Conservation (phyloP, 2,888 invertebrate species). For the Sphinx pinastri region DNA sequence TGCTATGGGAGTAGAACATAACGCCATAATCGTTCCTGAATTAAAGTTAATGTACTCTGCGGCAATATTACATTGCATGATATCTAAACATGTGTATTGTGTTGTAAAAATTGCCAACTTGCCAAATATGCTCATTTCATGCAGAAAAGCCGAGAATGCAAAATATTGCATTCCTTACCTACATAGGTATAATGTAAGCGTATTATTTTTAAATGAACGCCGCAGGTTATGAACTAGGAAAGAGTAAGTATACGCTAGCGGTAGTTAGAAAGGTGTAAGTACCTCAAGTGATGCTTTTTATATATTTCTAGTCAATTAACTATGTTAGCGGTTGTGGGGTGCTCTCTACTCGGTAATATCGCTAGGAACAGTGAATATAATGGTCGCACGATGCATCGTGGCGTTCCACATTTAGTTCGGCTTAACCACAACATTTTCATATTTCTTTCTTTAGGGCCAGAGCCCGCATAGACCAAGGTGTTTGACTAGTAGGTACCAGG, state of each 20-base stretch:
- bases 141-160: slow-evolving; percentile 60
- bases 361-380: slow-evolving; percentile 39
- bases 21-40: slow-evolving; percentile 33
- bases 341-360: slow-evolving; percentile 1
- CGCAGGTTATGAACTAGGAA: slow-evolving; percentile 5
- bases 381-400: slow-evolving; percentile 39
- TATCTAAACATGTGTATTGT: neutral
- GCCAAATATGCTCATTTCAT: neutral
- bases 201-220: slow-evolving; percentile 61
- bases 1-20: slow-evolving; percentile 33
- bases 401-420: slow-evolving; percentile 49
- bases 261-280: slow-evolving; percentile 18
- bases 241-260: slow-evolving; percentile 11
- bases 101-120: neutral
- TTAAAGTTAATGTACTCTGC: slow-evolving; percentile 28
- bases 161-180: slow-evolving; percentile 61
- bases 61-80: neutral
- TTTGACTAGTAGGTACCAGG: slow-evolving; percentile 54
- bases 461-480: slow-evolving; percentile 67
- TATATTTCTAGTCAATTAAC: neutral
- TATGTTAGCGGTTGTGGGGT: slow-evolving; percentile 4
- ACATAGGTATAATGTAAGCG: slow-evolving; percentile 53
- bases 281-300: neutral
- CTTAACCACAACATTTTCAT: slow-evolving; percentile 68
- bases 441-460: slow-evolving; percentile 55